Conservation (phyloP, 2,113 vertebrate genomes). For the Ailurus styani region DNA sequence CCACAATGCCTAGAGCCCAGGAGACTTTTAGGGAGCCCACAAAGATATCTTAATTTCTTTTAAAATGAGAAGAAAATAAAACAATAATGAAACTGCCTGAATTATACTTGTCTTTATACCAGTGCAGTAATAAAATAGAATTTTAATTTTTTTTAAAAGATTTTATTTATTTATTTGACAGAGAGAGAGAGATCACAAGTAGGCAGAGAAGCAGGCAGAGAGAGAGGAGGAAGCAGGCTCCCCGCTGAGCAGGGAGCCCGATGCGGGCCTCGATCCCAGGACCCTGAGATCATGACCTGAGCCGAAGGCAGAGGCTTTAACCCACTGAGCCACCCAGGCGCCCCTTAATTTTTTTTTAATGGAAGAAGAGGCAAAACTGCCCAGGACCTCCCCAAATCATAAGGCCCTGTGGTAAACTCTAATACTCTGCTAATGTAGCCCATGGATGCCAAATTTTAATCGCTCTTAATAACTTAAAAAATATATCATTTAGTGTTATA, state of each 20-base stretch:
- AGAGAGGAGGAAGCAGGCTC: no score
- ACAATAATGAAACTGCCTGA: neutral
- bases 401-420: neutral
- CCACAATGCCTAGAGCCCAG: neutral
- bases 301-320: no score
- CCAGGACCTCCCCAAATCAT: neutral
- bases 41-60: neutral
- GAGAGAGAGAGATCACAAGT: no score
- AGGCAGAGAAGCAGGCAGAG: no score
- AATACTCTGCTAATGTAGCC: neutral
- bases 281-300: no score
- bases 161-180: no score
- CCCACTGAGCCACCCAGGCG: no score
- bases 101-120: neutral
- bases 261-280: no score
- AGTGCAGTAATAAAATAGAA: neutral
- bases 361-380: neutral
- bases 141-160: neutral
- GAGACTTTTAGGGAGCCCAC: neutral
- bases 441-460: neutral
- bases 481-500: neutral
- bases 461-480: neutral
- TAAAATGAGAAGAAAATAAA: constrained; percentile 4
- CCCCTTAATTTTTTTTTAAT: neutral
- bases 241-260: no score